phyloP scores from a whole-genome alignment of 2,113 vertebrate species.

The Lophius piscatorius region DNA sequence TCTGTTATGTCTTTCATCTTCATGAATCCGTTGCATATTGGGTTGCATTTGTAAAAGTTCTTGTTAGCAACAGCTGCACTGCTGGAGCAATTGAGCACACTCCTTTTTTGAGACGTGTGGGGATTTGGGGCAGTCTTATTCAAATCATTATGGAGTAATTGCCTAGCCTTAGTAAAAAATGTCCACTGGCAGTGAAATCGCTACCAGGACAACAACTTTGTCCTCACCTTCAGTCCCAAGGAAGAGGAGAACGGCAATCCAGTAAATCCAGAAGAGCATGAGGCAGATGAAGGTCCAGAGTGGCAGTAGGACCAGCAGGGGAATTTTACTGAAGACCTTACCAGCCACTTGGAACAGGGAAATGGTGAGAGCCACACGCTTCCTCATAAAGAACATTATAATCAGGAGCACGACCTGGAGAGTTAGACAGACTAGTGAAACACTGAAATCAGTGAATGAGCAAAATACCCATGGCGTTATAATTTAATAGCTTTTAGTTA shows the following conservation, averaged over 20 bases:
- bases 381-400: conserved; percentile 95
- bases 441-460: neutral
- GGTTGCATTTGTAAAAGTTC: no score
- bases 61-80: no score
- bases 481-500: no score
- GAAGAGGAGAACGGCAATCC: conserved; percentile 92
- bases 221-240: conserved; percentile 90
- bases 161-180: no score
- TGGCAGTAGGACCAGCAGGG: conserved; percentile 91
- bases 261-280: conserved; percentile 94
- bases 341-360: conserved; percentile 96
- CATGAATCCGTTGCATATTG: no score
- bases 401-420: conserved; percentile 89
- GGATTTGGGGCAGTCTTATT: no score
- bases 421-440: conserved; percentile 1
- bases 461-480: no score
- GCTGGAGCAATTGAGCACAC: no score
- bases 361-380: conserved; percentile 95
- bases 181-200: no score
- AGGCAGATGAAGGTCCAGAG: conserved; percentile 97
- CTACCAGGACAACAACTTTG: neutral
- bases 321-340: conserved; percentile 95
- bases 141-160: no score
- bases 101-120: no score
- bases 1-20: no score